A percentile compares a stretch with the other conserved stretches of the same genome.
These are phyloP conservation scores for Diplodus puntazzo DNA, from an alignment of 2,797 vertebrate species.

Conservation along the genomic window DNA sequence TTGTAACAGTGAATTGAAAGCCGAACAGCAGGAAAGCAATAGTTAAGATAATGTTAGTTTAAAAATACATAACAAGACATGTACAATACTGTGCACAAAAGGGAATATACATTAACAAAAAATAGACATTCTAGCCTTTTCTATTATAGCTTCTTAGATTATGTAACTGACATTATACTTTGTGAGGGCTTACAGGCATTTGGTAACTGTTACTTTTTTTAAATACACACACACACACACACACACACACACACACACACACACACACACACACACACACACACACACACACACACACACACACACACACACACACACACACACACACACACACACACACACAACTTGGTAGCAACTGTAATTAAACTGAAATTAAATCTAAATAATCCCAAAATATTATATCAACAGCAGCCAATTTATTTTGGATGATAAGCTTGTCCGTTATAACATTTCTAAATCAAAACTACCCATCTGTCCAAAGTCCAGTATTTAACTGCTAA, in stretches of 20 bases:
- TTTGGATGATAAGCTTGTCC: constrained; percentile 6
- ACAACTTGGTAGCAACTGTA: background rate
- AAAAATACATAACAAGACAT: background rate
- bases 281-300: background rate
- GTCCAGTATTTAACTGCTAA: background rate
- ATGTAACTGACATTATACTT: background rate
- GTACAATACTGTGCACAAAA: background rate
- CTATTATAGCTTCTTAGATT: background rate
- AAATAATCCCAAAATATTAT: constrained; percentile 19
- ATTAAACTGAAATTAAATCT: constrained; percentile 12
- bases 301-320: background rate
- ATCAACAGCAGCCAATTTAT: background rate
- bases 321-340: constrained; percentile 3
- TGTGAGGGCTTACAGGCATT: background rate
- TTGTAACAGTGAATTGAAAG: constrained; percentile 27
- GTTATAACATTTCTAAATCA: background rate
- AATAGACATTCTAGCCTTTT: background rate
- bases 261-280: background rate
- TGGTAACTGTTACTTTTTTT: background rate
- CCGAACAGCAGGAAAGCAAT: background rate
- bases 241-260: background rate
- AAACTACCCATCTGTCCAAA: background rate
- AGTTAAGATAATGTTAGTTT: background rate
- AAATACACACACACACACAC: constrained; percentile 8
- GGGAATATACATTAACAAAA: background rate